Percentiles rank a stretch among this genome's conserved stretches.
phyloP scores from a whole-genome alignment of 2,113 vertebrate genomes.

The Ellobius talpinus region DNA sequence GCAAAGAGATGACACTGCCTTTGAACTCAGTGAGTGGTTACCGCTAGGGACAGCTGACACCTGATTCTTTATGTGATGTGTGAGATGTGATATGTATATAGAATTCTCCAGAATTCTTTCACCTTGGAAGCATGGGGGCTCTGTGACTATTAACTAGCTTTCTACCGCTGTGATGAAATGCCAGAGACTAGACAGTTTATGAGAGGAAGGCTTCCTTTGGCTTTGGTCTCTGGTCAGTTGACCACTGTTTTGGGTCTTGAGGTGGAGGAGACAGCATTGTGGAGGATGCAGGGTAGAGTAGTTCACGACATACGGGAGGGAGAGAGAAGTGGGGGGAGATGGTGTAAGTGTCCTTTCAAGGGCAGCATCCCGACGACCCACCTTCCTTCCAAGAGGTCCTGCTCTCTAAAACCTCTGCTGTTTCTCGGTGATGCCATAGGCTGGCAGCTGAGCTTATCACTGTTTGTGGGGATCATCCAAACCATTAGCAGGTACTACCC shows the following conservation, averaged over 20 bases:
- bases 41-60: no score
- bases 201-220: not conserved
- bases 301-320: not conserved
- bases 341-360: not conserved
- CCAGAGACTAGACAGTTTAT: not conserved
- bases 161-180: no score
- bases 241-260: not conserved
- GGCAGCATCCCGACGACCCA: not conserved
- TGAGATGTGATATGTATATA: not conserved
- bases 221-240: not conserved
- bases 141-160: not conserved
- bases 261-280: not conserved
- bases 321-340: not conserved
- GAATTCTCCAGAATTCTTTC: not conserved
- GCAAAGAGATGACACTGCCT: not conserved
- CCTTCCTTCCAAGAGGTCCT: not conserved
- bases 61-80: not conserved
- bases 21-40: not conserved
- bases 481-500: not conserved
- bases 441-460: not conserved
- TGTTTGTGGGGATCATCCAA: not conserved
- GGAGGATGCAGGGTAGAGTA: not conserved
- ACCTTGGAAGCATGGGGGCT: not conserved
- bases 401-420: not conserved
- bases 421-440: not conserved